Conservation (phyloP, 2,113 vertebrate genomes). For the Hydrochoerus hydrochaeris region DNA sequence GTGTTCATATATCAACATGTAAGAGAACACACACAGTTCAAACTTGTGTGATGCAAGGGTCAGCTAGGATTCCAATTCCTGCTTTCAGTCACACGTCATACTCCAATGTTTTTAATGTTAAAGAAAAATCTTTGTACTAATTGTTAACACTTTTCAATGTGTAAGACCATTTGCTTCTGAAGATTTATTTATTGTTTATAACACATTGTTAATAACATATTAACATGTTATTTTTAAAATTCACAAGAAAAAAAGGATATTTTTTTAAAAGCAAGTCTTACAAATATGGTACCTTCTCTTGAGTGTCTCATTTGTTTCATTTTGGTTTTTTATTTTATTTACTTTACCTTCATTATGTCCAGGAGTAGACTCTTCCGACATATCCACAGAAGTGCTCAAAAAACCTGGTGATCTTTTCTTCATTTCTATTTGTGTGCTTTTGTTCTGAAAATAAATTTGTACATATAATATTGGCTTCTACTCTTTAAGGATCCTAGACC, state of each 20-base stretch:
- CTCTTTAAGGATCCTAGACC: not conserved
- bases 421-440: conserved; percentile 87
- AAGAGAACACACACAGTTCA: not conserved
- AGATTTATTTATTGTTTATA: not conserved
- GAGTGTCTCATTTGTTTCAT: conserved; percentile 82
- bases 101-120: not conserved
- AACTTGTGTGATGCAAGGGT: not conserved
- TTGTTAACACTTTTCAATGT: not conserved
- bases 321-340: conserved; percentile 84
- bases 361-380: conserved; percentile 85
- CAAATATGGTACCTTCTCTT: conserved; percentile 87
- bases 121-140: not conserved
- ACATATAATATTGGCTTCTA: not conserved
- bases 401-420: conserved; percentile 87
- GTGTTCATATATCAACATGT: not conserved
- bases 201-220: too few relatives aligned
- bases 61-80: not conserved
- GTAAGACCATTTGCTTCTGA: not conserved
- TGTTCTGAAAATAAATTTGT: conserved; percentile 83
- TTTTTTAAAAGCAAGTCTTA: not conserved
- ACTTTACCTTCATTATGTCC: conserved; percentile 90
- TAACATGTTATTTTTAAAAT: not conserved
- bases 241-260: not conserved
- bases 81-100: not conserved
- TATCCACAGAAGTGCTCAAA: conserved; percentile 85